These are phyloP conservation scores for Microcaecilia unicolor DNA, from an alignment of 2,797 vertebrate species.

Conservation along the genomic window DNA sequence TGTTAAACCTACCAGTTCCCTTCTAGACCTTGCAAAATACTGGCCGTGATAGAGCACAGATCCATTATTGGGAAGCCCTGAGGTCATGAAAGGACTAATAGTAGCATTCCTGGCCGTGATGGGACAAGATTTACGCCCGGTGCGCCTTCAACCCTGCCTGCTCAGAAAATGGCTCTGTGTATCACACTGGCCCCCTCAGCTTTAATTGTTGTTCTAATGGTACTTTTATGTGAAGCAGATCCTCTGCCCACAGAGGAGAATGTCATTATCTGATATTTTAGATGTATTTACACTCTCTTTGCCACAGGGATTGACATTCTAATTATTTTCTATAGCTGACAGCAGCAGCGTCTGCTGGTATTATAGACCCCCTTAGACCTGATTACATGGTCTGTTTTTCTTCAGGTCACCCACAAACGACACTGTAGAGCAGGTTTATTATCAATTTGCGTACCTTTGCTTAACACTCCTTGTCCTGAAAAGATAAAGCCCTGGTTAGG, in stretches of 20 bases:
- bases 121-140: constrained; percentile 50
- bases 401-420: constrained; percentile 50
- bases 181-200: constrained; percentile 47
- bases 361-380: constrained; percentile 49
- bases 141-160: constrained; percentile 39
- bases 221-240: constrained; percentile 65
- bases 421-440: constrained; percentile 45
- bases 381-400: constrained; percentile 57
- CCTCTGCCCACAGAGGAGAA: constrained; percentile 54
- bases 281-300: constrained; percentile 63
- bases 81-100: constrained; percentile 52
- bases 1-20: too few relatives aligned
- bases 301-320: constrained; percentile 60
- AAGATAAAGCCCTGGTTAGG: constrained; percentile 37
- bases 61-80: constrained; percentile 51
- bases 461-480: constrained; percentile 29
- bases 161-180: constrained; percentile 44
- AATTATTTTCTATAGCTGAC: constrained; percentile 64
- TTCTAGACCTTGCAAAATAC: constrained; percentile 34
- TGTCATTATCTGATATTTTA: constrained; percentile 64
- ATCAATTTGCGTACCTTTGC: constrained; percentile 46
- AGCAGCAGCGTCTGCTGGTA: constrained; percentile 53
- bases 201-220: constrained; percentile 64
- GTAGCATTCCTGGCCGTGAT: constrained; percentile 55
- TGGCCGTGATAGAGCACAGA: constrained; percentile 51